Evolutionary conservation across 2,797 vertebrate species (phyloP), one percentile per base, ranked within the genome.

Genomic region (Scolopax bukidnonensis): DNA sequence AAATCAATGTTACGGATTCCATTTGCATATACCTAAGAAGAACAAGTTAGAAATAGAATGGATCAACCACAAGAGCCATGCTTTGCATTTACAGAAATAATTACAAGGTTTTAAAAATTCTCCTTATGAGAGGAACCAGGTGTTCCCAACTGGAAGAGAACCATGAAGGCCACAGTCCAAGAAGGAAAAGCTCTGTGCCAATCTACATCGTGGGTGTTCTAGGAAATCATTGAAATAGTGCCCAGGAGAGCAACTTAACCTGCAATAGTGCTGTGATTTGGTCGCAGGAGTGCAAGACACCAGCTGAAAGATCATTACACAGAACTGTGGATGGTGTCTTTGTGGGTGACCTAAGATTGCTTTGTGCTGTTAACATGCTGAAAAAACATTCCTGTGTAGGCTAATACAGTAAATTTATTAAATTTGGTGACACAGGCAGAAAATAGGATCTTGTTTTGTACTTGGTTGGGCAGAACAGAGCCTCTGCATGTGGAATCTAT

Each of bases 1-100:
- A 99, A 99, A 93, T 99, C 99, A 53, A 99, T 99, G 98, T 99
- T 99, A 85, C 99, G 99, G 97, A 99, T 99, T 7, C 99, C 99
- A 51, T 99, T 99, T 93, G 99, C 99, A 67, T 99, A 99, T 71
- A 99, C 99, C 99, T 99, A 50, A 67, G 84, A 89, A 93, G 16
- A 92, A 71, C 4, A 84, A 77, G 54, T 75, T 30, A 79, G 53
- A 88, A 92, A 78, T 5, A 95, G 41, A 90, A 84, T 8, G 17
- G 33, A 70, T 73, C 33, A n/a, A 38, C 28, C 33, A 79, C 33
- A 38, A 82, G 61, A 94, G 78, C 28, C 51, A 83, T 9, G 12
- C 28, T 85, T 75, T 81, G 16, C 1, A 3, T 24, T 90, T 59
- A 33, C 4, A 93, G 38, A 33, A 81, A 38, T 43, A 78, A 85